These are phyloP conservation scores for Zoroaster sp. DNA, from an alignment of 53 echinoderm and acorn worm species.

Conservation along the genomic window DNA sequence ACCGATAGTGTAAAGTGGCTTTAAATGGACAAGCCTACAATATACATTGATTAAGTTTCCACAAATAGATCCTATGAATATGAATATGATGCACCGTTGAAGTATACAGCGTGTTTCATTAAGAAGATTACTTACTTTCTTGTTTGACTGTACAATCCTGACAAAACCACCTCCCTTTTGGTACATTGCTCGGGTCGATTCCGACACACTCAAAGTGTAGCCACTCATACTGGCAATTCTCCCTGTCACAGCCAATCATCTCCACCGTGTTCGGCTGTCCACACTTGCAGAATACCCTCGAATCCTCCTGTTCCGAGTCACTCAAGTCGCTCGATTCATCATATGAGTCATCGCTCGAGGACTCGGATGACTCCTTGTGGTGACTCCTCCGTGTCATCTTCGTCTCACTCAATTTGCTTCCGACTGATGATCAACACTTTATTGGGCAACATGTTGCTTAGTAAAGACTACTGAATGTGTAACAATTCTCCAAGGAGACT, in stretches of 20 bases:
- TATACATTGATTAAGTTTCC: too few species aligned
- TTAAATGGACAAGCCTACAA: too few species aligned
- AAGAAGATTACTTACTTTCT: too few species aligned
- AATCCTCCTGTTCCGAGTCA: neutral
- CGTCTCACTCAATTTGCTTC: too few species aligned
- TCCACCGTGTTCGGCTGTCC: neutral
- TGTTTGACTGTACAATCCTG: neutral
- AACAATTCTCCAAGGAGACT: too few species aligned
- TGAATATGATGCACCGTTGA: too few species aligned
- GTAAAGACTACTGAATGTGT: too few species aligned
- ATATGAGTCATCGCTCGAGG: neutral
- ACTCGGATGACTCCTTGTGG: neutral
- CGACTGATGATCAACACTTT: too few species aligned
- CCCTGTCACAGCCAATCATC: slow-evolving; percentile 34
- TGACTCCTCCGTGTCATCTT: neutral
- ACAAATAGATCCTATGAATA: too few species aligned
- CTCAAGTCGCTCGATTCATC: neutral
- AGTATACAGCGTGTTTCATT: too few species aligned
- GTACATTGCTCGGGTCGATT: slow-evolving; percentile 30
- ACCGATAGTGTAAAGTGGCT: too few species aligned
- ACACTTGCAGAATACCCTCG: slow-evolving; percentile 28
- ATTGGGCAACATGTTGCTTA: too few species aligned
- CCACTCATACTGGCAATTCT: slow-evolving; percentile 17
- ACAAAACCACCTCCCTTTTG: slow-evolving; percentile 40
- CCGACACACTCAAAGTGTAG: slow-evolving; percentile 21